A percentile compares a stretch with the other conserved stretches of the same genome.
Conservation (phyloP, 2,888 invertebrate genomes). For the Philonicus albiceps region DNA sequence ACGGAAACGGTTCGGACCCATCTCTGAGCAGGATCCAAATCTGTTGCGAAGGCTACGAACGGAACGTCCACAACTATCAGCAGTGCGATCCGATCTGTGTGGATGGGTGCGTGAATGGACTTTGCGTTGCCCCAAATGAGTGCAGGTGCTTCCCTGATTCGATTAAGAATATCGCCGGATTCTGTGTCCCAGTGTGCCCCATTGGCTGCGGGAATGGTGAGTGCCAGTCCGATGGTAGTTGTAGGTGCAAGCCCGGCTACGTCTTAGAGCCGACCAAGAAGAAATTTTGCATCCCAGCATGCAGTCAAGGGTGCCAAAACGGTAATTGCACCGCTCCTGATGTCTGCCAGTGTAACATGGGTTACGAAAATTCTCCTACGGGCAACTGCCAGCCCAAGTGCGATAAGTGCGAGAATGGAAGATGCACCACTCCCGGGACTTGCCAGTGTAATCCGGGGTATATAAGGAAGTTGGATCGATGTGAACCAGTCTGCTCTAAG, state of each 20-base stretch:
- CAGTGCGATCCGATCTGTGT: conserved; percentile 64
- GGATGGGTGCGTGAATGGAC: conserved; percentile 65
- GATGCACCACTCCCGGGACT: conserved; percentile 64
- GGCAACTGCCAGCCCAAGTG: conserved; percentile 50
- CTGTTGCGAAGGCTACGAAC: conserved; percentile 77
- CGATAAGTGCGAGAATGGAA: conserved; percentile 44
- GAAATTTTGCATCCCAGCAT: conserved; percentile 68
- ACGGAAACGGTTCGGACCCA: conserved; percentile 64
- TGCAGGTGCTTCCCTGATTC: conserved; percentile 70
- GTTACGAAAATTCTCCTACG: conserved; percentile 56
- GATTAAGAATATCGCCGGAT: conserved; percentile 66
- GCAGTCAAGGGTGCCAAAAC: conserved; percentile 62
- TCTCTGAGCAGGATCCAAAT: conserved; percentile 72
- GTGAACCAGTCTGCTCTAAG: conserved; percentile 24
- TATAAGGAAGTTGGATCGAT: conserved; percentile 51
- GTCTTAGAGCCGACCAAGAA: conserved; percentile 55
- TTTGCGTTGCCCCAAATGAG: conserved; percentile 68
- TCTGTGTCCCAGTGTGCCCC: conserved; percentile 73
- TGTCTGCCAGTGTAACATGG: conserved; percentile 59
- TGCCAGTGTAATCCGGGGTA: conserved; percentile 65
- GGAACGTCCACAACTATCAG: conserved; percentile 67
- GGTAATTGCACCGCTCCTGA: conserved; percentile 65
- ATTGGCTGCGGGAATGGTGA: conserved; percentile 73
- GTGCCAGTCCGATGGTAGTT: conserved; percentile 69
- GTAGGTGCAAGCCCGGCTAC: conserved; percentile 67